These are phyloP conservation scores for Stegophylla sp. DNA, from an alignment of 2,888 invertebrate species.

Conservation along the genomic window DNA sequence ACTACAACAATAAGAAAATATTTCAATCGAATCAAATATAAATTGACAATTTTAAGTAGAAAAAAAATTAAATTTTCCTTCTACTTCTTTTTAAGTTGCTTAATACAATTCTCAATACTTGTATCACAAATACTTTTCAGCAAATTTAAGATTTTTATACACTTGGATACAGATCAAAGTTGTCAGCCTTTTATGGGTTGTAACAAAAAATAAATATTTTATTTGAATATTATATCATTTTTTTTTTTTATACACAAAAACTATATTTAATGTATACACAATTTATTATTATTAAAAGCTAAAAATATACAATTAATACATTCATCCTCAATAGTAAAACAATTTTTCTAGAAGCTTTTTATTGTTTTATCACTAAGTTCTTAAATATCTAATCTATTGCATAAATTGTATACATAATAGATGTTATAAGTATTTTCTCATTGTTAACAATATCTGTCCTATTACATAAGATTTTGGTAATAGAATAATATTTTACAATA, in stretches of 20 bases:
- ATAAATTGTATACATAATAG: not conserved
- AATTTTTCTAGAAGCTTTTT: not conserved
- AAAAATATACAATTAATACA: conserved; percentile 8
- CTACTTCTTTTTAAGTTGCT: not conserved
- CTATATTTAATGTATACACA: conserved; percentile 10
- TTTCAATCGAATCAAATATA: not conserved
- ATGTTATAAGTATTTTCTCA: not conserved
- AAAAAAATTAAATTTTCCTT: not conserved
- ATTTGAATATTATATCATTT: not conserved
- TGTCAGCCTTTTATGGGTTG: conserved; percentile 39
- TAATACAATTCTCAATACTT: not conserved
- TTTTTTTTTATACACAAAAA: conserved; percentile 9
- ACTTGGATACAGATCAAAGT: conserved; percentile 13
- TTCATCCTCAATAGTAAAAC: not conserved
- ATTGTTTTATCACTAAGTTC: no score
- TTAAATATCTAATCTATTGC: not conserved
- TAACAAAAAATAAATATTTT: conserved; percentile 36
- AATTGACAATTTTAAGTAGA: conserved; percentile 1
- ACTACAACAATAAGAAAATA: not conserved
- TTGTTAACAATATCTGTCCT: not conserved
- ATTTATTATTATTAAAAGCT: not conserved
- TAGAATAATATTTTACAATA: not conserved
- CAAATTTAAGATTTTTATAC: not conserved
- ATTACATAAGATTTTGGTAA: not conserved
- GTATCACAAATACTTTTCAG: conserved; percentile 28